Conservation (phyloP, 35 echinoderm and acorn worm genomes). For the Hemicentrotus pulcherrimus region DNA sequence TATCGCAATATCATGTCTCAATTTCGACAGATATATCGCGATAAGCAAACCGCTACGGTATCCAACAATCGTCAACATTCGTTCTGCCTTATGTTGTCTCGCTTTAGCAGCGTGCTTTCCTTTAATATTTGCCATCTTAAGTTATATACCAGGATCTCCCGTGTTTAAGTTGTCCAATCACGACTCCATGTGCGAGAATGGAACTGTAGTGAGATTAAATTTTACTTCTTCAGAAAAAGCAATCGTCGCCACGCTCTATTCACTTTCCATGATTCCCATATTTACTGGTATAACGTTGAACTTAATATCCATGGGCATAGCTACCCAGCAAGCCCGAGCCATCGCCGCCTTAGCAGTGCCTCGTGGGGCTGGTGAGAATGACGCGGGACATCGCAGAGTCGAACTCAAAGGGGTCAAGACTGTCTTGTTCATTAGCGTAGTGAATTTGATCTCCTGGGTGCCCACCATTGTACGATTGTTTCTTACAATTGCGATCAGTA, state of each 20-base stretch:
- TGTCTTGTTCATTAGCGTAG: background rate
- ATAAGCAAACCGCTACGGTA: background rate
- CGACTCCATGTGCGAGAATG: background rate
- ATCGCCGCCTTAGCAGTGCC: too few relatives aligned
- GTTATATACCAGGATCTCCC: background rate
- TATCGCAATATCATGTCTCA: background rate
- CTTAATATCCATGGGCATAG: too few relatives aligned
- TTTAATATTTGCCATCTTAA: background rate
- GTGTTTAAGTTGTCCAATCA: background rate
- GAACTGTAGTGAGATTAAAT: background rate
- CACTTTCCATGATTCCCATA: background rate
- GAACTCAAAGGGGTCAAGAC: background rate
- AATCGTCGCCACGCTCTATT: background rate
- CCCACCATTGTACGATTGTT: background rate
- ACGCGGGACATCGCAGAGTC: background rate
- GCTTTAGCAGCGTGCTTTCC: background rate
- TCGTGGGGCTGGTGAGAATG: background rate
- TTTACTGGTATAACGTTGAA: background rate
- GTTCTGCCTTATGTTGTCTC: background rate
- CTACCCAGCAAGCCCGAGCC: too few relatives aligned
- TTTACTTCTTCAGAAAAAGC: background rate
- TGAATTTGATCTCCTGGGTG: background rate
- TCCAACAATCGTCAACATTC: background rate
- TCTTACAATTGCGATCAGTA: too few relatives aligned
- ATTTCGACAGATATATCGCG: background rate